Conservation (phyloP, 2,888 invertebrate species). For the Acronicta leporina region DNA sequence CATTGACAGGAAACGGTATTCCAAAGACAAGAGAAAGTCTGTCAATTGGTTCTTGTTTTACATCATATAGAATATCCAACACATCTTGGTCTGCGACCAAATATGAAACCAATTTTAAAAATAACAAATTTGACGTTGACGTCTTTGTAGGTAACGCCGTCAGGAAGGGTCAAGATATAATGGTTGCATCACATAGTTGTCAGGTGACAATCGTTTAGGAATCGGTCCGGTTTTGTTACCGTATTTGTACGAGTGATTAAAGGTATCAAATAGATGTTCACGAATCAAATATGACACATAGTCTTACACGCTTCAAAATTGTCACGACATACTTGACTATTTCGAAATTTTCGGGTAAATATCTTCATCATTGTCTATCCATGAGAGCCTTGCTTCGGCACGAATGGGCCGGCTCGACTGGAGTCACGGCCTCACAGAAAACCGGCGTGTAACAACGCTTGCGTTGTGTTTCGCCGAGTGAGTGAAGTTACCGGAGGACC, state of each 20-base stretch:
- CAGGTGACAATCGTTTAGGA: conserved; percentile 35
- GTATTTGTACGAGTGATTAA: conserved; percentile 40
- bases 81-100: conserved; percentile 1
- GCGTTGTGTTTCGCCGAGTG: no score
- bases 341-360: conserved; percentile 1
- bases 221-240: conserved; percentile 24
- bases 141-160: conserved; percentile 5
- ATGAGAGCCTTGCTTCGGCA: no score
- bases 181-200: conserved; percentile 21
- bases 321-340: conserved; percentile 23
- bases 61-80: conserved; percentile 12
- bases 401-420: no score
- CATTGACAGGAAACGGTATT: conserved; percentile 40
- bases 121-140: not conserved
- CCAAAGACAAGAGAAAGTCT: conserved; percentile 50
- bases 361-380: no score
- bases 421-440: no score
- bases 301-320: conserved; percentile 9
- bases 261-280: conserved; percentile 37
- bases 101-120: conserved; percentile 5
- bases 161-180: conserved; percentile 2
- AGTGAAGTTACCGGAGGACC: no score
- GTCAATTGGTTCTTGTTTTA: conserved; percentile 47
- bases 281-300: conserved; percentile 22
- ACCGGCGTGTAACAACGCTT: no score